Percentiles rank a stretch among this genome's conserved stretches.
These are phyloP conservation scores for Campylomormyrus tamandua DNA, from an alignment of 2,113 vertebrate genomes.

Conservation along the genomic window DNA sequence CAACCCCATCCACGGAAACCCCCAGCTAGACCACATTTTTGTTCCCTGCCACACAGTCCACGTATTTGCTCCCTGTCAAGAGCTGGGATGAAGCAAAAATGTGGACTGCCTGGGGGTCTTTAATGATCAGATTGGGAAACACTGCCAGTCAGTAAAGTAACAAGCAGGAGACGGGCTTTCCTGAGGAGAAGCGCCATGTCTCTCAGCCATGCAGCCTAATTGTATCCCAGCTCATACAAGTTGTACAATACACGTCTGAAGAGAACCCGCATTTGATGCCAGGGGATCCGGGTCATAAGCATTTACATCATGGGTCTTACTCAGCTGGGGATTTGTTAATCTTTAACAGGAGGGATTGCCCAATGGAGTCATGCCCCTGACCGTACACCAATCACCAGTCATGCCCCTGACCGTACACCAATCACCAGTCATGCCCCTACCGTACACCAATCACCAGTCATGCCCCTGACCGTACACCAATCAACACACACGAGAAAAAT, in stretches of 20 bases:
- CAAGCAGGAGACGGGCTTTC: not conserved
- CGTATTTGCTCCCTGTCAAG: not conserved
- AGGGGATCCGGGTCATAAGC: not conserved
- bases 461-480: not conserved
- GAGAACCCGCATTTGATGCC: not conserved
- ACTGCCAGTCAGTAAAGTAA: not conserved
- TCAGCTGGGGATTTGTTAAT: not conserved
- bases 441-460: too few species aligned
- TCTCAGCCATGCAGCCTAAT: not conserved
- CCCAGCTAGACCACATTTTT: not conserved
- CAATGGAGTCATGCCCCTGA: not conserved
- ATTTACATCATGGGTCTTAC: not conserved
- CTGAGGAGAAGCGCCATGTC: not conserved
- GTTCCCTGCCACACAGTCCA: not conserved
- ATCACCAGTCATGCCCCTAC: too few species aligned
- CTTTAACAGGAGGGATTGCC: not conserved
- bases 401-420: too few species aligned
- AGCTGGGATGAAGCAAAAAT: not conserved
- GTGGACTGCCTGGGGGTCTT: not conserved
- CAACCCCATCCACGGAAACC: not conserved
- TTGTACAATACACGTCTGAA: not conserved
- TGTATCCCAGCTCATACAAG: not conserved
- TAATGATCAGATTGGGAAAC: not conserved
- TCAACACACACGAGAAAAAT: not conserved
- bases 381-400: not conserved